Base-by-base conservation (phyloP, 2,797 vertebrate genomes). In the Babyrousa celebensis region DNA sequence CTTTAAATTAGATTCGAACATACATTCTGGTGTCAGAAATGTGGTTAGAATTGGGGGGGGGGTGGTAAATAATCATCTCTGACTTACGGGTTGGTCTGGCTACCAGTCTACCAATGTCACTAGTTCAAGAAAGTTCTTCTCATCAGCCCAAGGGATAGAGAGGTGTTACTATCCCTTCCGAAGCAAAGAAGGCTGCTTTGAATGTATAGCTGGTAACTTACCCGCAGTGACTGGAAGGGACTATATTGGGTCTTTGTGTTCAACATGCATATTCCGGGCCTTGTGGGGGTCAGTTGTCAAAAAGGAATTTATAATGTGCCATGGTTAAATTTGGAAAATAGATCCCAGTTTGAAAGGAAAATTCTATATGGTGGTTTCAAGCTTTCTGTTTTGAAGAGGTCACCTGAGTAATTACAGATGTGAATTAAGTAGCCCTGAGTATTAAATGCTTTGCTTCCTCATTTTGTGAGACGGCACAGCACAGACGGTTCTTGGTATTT, bases 241-340 rank as follows among this genome's bases (percentile, higher is more conserved):
- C 25, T 72, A 5, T 85, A 15, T 65, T 25, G 52, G 52, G 16
- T 58, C 20, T 23, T 40, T 40, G 18, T 89, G 88, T 90, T 84
- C 70, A 89, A 79, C 29, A 20, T n/a, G 16, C 18, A 2, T 4
- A 48, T 95, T 94, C 36, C 56, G 68, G 78, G 14, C 6, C 82
- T 94, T 91, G 27, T 89, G 43, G n/a, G 29, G 8, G 23, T 94
- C 52, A 43, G 4, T 5, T 89, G 68, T 62, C 94, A 95, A 89
- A 97, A 83, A 32, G 0, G 36, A 40, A 89, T n/a, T 87, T 71
- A 70, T 80, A 84, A 83, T 89, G 5, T 48, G 96, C 60, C 75
- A 93, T 74, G 63, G 77, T 91, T 79, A 91, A 94, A 62, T 0
- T 3, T 15, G 2, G 40, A 93, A 97, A 95, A 27, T 79, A 83